Conservation (phyloP, 2,888 invertebrate species). For the Atethmia centrago region DNA sequence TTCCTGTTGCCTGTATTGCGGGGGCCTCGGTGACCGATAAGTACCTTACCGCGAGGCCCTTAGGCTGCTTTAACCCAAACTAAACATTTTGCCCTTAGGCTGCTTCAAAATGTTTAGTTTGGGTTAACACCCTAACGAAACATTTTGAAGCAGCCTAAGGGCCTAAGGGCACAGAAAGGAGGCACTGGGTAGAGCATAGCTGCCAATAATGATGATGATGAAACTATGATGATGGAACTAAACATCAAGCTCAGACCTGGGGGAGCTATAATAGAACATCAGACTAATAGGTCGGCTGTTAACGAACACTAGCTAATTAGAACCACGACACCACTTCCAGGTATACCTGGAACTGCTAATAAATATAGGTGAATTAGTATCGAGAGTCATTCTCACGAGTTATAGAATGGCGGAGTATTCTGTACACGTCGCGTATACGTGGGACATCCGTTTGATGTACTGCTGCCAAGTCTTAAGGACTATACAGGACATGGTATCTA, state of each 20-base stretch:
- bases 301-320: constrained; percentile 33
- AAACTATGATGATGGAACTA: too few relatives aligned
- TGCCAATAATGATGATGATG: too few relatives aligned
- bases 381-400: constrained; percentile 71
- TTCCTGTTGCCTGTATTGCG: too few relatives aligned
- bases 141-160: too few relatives aligned
- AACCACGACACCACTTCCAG: constrained; percentile 43
- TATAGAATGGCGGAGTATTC: constrained; percentile 66
- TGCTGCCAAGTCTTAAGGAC: constrained; percentile 45
- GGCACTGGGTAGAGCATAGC: too few relatives aligned
- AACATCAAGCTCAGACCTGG: not conserved
- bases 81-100: too few relatives aligned
- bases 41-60: too few relatives aligned
- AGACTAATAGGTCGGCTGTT: constrained; percentile 18
- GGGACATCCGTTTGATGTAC: constrained; percentile 73
- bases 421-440: constrained; percentile 68
- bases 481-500: constrained; percentile 39
- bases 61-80: too few relatives aligned
- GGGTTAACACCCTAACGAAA: too few relatives aligned
- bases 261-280: constrained; percentile 11
- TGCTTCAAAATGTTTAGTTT: too few relatives aligned
- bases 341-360: constrained; percentile 50
- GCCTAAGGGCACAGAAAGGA: too few relatives aligned
- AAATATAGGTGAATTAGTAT: constrained; percentile 65
- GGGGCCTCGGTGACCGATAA: too few relatives aligned